These are phyloP conservation scores for Danio kyathit DNA, from an alignment of 2,797 vertebrate species.

Conservation along the genomic window DNA sequence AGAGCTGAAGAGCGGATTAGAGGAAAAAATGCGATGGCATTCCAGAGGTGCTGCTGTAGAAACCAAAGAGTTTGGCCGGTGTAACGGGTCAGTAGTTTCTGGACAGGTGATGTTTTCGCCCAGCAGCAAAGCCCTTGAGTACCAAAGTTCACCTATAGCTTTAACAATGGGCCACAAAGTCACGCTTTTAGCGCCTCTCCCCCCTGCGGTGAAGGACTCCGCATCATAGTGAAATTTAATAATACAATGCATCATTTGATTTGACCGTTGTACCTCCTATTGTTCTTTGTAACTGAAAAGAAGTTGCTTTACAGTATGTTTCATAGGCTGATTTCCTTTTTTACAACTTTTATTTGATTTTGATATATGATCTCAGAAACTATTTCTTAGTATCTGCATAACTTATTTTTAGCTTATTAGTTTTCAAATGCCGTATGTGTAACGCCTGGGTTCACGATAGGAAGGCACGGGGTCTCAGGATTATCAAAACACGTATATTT, in stretches of 20 bases:
- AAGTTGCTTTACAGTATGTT: not conserved
- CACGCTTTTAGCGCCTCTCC: conserved; percentile 51
- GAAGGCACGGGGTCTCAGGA: too few species aligned
- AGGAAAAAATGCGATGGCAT: conserved; percentile 55
- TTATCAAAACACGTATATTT: too few species aligned
- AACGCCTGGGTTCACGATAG: too few species aligned
- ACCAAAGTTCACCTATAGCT: not conserved
- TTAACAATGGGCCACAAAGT: conserved; percentile 34
- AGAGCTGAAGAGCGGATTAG: conserved; percentile 58
- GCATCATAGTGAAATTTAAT: conserved; percentile 53
- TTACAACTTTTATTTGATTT: not conserved
- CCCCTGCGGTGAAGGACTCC: conserved; percentile 48
- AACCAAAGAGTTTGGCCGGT: conserved; percentile 55
- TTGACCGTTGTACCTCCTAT: conserved; percentile 59
- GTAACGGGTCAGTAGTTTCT: conserved; percentile 55
- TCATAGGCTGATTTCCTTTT: too few species aligned
- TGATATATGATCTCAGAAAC: not conserved
- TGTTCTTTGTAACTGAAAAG: conserved; percentile 20
- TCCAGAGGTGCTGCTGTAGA: conserved; percentile 64
- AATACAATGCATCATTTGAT: conserved; percentile 46
- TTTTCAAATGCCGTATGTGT: too few species aligned
- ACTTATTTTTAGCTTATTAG: too few species aligned
- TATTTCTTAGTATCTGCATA: too few species aligned
- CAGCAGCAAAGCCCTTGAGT: conserved; percentile 24
- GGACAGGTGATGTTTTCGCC: conserved; percentile 64